Evolutionary conservation across 2,797 vertebrate species (phyloP).

Genomic region (Echiichthys vipera): DNA sequence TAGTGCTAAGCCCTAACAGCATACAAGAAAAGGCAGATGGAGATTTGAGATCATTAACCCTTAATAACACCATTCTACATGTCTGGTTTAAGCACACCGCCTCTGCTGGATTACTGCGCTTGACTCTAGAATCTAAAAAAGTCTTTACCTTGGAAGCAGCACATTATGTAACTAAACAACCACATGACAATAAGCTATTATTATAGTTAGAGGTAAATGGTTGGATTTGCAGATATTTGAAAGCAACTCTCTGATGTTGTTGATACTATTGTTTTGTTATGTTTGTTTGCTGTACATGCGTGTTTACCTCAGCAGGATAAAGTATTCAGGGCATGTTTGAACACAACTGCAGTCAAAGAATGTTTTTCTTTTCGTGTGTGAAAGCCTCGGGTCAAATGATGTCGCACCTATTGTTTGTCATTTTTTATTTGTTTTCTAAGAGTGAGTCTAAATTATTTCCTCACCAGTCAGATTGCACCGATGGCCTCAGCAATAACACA

Average conservation of each 20-base stretch:
- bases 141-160: constrained; percentile 26
- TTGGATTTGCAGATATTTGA: constrained; percentile 52
- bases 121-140: constrained; percentile 27
- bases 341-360: constrained; percentile 72
- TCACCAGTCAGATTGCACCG: constrained; percentile 44
- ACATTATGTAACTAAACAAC: constrained; percentile 36
- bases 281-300: constrained; percentile 73
- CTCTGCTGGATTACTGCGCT: constrained; percentile 50
- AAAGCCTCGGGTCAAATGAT: constrained; percentile 64
- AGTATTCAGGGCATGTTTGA: constrained; percentile 74
- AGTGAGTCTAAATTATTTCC: constrained; percentile 39
- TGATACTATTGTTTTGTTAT: constrained; percentile 73
- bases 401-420: constrained; percentile 70
- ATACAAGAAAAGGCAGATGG: constrained; percentile 61
- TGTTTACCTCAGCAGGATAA: constrained; percentile 69
- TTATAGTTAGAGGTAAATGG: constrained; percentile 61
- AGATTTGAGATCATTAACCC: constrained; percentile 77
- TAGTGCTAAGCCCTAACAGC: constrained; percentile 67
- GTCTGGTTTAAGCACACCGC: constrained; percentile 52
- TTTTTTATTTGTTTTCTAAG: constrained; percentile 37
- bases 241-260: constrained; percentile 65
- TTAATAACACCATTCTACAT: constrained; percentile 62
- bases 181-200: constrained; percentile 59
- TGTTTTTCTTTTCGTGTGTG: constrained; percentile 62
- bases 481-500: constrained; percentile 47